These are phyloP conservation scores for Dendrolimus punctatus DNA, from an alignment of 1,140 invertebrate genomes.

Conservation along the genomic window DNA sequence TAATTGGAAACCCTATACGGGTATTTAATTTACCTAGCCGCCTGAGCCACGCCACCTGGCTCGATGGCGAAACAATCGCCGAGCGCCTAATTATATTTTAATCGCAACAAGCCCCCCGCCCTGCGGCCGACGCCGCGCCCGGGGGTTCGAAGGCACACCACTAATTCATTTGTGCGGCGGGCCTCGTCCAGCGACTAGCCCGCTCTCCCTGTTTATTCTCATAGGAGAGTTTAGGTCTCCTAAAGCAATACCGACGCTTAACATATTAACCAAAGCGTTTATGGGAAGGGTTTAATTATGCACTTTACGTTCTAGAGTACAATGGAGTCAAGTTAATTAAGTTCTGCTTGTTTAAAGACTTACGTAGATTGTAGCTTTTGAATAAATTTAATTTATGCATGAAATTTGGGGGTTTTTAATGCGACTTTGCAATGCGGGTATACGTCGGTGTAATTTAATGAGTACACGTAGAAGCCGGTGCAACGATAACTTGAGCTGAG, in stretches of 20 bases:
- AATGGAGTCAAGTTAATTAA: constrained; percentile 62
- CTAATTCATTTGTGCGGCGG: constrained; percentile 62
- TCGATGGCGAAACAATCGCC: constrained; percentile 66
- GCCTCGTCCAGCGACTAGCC: constrained; percentile 38
- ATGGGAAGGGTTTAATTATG: constrained; percentile 64
- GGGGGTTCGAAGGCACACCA: constrained; percentile 22
- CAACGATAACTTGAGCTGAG: constrained; percentile 35
- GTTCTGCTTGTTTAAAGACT: constrained; percentile 54
- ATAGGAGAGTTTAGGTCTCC: constrained; percentile 68
- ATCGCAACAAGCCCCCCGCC: constrained; percentile 52
- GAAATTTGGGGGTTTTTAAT: constrained; percentile 44
- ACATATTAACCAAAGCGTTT: constrained; percentile 65
- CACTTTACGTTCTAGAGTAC: constrained; percentile 47
- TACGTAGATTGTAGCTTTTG: constrained; percentile 35
- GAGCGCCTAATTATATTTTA: constrained; percentile 69
- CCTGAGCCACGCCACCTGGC: constrained; percentile 51
- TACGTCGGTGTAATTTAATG: constrained; percentile 17
- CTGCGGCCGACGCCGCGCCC: constrained; percentile 1
- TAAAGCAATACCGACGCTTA: constrained; percentile 62
- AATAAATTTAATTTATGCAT: constrained; percentile 45
- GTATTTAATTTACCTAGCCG: constrained; percentile 64
- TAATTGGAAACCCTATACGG: constrained; percentile 61
- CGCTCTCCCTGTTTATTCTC: constrained; percentile 62
- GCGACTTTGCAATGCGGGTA: constrained; percentile 19
- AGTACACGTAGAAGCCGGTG: constrained; percentile 24